Evolutionary conservation across 2,113 vertebrate genomes (phyloP).

Genomic region (Oreotrochilus melanogaster): DNA sequence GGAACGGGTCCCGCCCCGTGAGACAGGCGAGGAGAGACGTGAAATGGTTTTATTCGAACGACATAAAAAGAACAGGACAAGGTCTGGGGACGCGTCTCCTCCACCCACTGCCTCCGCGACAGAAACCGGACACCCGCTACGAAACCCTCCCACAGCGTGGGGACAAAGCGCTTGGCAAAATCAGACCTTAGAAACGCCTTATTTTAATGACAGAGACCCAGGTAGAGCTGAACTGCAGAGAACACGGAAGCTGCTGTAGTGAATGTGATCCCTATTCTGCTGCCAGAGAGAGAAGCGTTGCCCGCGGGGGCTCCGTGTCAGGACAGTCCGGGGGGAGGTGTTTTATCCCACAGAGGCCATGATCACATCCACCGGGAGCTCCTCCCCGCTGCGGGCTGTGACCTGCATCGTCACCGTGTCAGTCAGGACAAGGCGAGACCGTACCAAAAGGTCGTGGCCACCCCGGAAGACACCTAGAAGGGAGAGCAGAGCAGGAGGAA

Average conservation of each 20-base stretch:
- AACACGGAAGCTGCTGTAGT: neutral
- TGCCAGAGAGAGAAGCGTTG: neutral
- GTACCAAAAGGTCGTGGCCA: constrained; percentile 81
- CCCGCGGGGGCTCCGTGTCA: neutral
- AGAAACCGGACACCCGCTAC: neutral
- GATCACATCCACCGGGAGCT: constrained; percentile 81
- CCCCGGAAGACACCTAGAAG: constrained; percentile 82
- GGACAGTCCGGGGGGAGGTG: neutral
- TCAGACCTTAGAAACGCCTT: neutral
- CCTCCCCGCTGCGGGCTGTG: constrained; percentile 80
- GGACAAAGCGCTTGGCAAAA: neutral
- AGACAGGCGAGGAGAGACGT: neutral
- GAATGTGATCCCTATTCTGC: neutral
- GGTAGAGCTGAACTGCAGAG: neutral
- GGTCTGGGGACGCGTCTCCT: too few species aligned
- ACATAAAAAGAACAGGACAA: neutral
- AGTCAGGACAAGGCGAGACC: constrained; percentile 79
- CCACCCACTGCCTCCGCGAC: neutral
- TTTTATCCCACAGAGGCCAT: constrained; percentile 81
- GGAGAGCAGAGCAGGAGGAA: rapidly evolving
- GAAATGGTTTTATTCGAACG: neutral
- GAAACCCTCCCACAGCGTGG: rapidly evolving
- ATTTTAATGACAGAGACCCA: neutral
- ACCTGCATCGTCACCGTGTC: constrained; percentile 86
- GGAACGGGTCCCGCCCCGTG: too few species aligned